Evolutionary conservation across 2,113 vertebrate genomes (phyloP).

Genomic region (Hippocampus comes): DNA sequence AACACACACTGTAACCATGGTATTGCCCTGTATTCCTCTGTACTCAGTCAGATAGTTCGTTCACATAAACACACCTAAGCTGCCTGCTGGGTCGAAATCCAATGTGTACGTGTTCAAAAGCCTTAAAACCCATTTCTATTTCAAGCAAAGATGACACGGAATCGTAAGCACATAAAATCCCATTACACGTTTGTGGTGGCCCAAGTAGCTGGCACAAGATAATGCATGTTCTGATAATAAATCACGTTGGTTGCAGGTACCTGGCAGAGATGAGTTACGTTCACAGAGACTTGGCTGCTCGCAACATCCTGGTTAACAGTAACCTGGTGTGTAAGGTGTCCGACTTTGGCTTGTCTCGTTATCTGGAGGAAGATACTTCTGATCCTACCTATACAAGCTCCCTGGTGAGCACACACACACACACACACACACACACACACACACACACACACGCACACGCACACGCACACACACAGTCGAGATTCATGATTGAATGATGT

Average conservation of each 20-base stretch:
- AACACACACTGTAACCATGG: neutral
- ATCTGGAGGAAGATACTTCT: slow-evolving; percentile 91
- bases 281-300: slow-evolving; percentile 92
- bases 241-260: slow-evolving; percentile 70
- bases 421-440: neutral
- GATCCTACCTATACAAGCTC: slow-evolving; percentile 94
- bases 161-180: slow-evolving; percentile 32
- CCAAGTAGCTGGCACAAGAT: slow-evolving; percentile 34
- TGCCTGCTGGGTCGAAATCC: slow-evolving; percentile 26
- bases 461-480: neutral
- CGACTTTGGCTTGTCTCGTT: slow-evolving; percentile 92
- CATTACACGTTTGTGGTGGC: slow-evolving; percentile 33
- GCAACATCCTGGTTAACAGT: slow-evolving; percentile 95
- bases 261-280: slow-evolving; percentile 96
- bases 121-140: slow-evolving; percentile 41
- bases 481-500: neutral
- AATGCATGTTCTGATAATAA: slow-evolving; percentile 35
- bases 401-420: slow-evolving; percentile 47
- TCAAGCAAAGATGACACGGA: slow-evolving; percentile 21
- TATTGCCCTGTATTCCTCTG: neutral
- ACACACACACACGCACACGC: neutral
- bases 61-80: slow-evolving; percentile 10
- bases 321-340: slow-evolving; percentile 97
- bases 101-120: slow-evolving; percentile 26
- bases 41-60: slow-evolving; percentile 5